These are phyloP conservation scores for Saguinus midas DNA, from an alignment of 2,113 vertebrate genomes.

Conservation along the genomic window DNA sequence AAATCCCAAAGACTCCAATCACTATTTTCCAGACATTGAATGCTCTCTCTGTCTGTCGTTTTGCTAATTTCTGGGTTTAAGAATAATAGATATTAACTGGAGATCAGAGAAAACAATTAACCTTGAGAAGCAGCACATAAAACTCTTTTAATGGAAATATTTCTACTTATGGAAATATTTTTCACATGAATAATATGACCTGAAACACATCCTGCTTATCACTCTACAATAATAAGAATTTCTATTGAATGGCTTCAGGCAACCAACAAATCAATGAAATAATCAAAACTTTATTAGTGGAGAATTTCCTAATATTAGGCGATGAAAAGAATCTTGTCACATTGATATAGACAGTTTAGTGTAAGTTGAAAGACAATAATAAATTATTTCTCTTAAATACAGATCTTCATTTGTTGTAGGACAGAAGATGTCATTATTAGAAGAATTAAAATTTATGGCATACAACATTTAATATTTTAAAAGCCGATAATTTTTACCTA, in stretches of 20 bases:
- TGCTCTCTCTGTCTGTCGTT: neutral
- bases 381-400: neutral
- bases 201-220: constrained; percentile 1
- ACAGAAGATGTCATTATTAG: neutral
- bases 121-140: neutral
- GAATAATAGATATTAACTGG: constrained; percentile 41
- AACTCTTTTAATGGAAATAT: constrained; percentile 44
- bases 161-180: constrained; percentile 44
- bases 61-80: constrained; percentile 5
- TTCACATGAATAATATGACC: constrained; percentile 33
- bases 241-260: constrained; percentile 29
- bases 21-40: neutral
- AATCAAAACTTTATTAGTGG: constrained; percentile 39
- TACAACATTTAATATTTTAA: neutral
- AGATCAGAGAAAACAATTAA: constrained; percentile 64
- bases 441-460: neutral
- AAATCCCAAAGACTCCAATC: neutral
- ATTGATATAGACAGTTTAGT: neutral
- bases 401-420: neutral
- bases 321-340: neutral
- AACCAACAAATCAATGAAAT: constrained; percentile 35
- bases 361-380: neutral
- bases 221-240: neutral
- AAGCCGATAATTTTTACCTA: neutral
- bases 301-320: neutral